phyloP scores from a whole-genome alignment of 2,888 invertebrate genomes.

The Hydraecia micacea region DNA sequence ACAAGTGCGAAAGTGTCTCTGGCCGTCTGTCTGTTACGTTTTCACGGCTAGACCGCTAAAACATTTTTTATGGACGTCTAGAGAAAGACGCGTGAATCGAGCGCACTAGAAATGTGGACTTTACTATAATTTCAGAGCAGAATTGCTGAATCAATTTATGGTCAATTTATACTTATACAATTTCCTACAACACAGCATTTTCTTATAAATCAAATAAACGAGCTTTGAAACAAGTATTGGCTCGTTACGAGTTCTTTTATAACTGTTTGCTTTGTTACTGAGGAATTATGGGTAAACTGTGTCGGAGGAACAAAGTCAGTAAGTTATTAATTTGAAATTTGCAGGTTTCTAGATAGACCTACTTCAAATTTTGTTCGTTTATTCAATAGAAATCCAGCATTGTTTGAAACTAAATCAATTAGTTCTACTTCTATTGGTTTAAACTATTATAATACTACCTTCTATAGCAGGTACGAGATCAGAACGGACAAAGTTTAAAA shows the following conservation, averaged over 20 bases:
- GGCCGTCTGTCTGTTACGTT: too few species aligned
- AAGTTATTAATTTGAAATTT: background rate
- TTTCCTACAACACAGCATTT: slow-evolving; percentile 5
- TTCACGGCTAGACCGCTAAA: too few species aligned
- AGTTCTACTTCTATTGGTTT: slow-evolving; percentile 7
- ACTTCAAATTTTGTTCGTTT: background rate
- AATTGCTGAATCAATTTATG: background rate
- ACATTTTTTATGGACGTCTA: too few species aligned
- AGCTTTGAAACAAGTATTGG: slow-evolving; percentile 19
- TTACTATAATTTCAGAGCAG: background rate
- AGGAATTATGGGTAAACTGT: background rate
- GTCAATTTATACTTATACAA: slow-evolving; percentile 2
- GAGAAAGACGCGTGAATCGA: too few species aligned
- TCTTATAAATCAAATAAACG: slow-evolving; percentile 33
- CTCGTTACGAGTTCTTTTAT: slow-evolving; percentile 9
- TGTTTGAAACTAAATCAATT: slow-evolving; percentile 14
- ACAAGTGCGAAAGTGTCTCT: too few species aligned
- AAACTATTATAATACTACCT: background rate
- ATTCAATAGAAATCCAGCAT: background rate
- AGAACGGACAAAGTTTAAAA: too few species aligned
- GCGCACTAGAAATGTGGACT: background rate
- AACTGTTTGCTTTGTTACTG: slow-evolving; percentile 15
- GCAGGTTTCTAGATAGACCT: background rate
- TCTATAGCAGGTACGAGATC: too few species aligned
- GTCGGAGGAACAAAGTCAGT: too few species aligned